Conservation (phyloP, 2,113 vertebrate species). For the Falco punctatus region DNA sequence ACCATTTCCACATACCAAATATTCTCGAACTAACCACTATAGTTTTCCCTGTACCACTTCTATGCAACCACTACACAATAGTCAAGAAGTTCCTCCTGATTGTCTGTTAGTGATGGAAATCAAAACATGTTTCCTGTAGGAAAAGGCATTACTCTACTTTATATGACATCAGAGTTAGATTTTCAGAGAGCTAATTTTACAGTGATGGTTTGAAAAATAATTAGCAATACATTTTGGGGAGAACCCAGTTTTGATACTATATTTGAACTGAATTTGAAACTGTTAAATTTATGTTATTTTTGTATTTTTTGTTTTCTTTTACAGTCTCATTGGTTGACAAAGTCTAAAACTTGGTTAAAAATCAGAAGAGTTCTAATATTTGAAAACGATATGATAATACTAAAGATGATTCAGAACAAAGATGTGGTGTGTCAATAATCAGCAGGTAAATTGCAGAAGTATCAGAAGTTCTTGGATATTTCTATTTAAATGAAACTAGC, state of each 20-base stretch:
- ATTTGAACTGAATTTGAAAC: not conserved
- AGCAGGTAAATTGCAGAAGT: not conserved
- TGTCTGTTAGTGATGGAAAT: not conserved
- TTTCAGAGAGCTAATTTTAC: not conserved
- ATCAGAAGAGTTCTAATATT: not conserved
- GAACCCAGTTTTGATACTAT: not conserved
- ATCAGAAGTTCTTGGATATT: not conserved
- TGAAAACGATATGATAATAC: not conserved
- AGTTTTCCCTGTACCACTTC: not conserved
- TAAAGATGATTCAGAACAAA: not conserved
- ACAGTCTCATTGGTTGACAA: not conserved
- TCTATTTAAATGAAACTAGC: not conserved
- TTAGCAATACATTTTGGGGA: not conserved
- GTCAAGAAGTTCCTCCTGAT: not conserved
- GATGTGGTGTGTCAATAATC: not conserved
- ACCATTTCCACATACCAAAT: not conserved
- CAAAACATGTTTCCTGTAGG: not conserved
- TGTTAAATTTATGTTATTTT: not conserved
- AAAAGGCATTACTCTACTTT: not conserved
- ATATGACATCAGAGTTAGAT: not conserved
- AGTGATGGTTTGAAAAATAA: not conserved
- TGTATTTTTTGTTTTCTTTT: not conserved
- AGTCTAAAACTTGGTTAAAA: not conserved
- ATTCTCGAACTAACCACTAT: not conserved
- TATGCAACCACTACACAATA: not conserved